Conservation (phyloP, 2,797 vertebrate genomes). For the Labeo calbasu region DNA sequence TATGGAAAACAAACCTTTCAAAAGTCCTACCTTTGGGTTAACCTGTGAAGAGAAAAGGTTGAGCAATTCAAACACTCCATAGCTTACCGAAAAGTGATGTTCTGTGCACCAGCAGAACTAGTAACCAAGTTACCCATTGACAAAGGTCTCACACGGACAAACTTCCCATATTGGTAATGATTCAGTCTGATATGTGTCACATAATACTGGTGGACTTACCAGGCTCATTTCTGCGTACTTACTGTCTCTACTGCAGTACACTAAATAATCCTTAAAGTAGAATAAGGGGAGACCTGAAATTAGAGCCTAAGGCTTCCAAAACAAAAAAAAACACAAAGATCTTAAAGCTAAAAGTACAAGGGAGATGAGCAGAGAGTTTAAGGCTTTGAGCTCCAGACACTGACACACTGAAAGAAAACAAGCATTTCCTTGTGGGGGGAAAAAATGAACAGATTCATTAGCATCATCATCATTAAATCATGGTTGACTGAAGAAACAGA, state of each 20-base stretch:
- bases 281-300: slow-evolving; percentile 89
- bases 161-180: slow-evolving; percentile 76
- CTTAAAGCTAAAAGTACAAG: slow-evolving; percentile 65
- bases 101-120: slow-evolving; percentile 75
- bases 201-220: slow-evolving; percentile 91
- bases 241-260: slow-evolving; percentile 89
- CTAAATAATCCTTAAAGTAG: slow-evolving; percentile 95
- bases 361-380: slow-evolving; percentile 74
- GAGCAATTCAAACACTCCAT: slow-evolving; percentile 72
- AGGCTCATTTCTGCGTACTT: slow-evolving; percentile 92
- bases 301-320: slow-evolving; percentile 91
- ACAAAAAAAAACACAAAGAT: slow-evolving; percentile 73
- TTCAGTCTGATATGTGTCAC: slow-evolving; percentile 79
- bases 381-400: slow-evolving; percentile 58
- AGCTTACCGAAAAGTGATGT: slow-evolving; percentile 79
- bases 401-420: slow-evolving; percentile 74
- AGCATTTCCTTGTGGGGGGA: slow-evolving; percentile 78
- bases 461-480: slow-evolving; percentile 67
- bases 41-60: slow-evolving; percentile 49
- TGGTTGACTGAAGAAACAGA: slow-evolving; percentile 75
- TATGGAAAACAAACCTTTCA: slow-evolving; percentile 82
- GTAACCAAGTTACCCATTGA: slow-evolving; percentile 66
- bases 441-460: slow-evolving; percentile 79
- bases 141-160: slow-evolving; percentile 91
- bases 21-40: slow-evolving; percentile 66